Percentiles rank a stretch among this genome's conserved stretches.
phyloP scores from a whole-genome alignment of 1,140 invertebrate species.

The Luehdorfia chinensis region DNA sequence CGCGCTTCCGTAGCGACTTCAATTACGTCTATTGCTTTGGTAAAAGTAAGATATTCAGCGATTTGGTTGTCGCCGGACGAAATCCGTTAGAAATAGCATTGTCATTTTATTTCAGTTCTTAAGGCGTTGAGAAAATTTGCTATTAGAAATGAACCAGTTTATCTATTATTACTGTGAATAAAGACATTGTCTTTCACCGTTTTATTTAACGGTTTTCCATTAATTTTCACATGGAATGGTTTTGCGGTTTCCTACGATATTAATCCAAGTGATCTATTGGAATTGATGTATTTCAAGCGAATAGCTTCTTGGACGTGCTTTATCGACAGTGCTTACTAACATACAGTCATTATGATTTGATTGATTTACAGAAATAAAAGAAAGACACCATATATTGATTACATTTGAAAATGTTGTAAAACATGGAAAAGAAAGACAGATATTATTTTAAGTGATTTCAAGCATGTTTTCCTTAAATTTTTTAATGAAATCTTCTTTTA shows the following conservation, averaged over 20 bases:
- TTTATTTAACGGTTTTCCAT: background rate
- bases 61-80: background rate
- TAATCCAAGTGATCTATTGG: background rate
- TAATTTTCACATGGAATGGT: background rate
- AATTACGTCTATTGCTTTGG: no score
- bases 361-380: background rate
- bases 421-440: no score
- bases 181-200: background rate
- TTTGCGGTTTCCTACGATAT: background rate
- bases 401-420: no score
- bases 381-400: no score
- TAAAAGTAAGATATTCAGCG: no score
- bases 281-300: background rate
- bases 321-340: background rate
- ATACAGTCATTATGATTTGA: background rate
- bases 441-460: no score
- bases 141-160: background rate
- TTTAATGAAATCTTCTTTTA: no score
- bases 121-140: background rate
- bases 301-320: background rate
- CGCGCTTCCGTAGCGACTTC: no score
- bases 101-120: constrained; percentile 5
- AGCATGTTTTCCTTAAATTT: no score
- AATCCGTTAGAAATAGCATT: constrained; percentile 11
- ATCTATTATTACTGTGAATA: background rate